Evolutionary conservation across 2,113 vertebrate genomes (phyloP), one percentile per base, ranked within the genome.

Genomic region (Camelus bactrianus): DNA sequence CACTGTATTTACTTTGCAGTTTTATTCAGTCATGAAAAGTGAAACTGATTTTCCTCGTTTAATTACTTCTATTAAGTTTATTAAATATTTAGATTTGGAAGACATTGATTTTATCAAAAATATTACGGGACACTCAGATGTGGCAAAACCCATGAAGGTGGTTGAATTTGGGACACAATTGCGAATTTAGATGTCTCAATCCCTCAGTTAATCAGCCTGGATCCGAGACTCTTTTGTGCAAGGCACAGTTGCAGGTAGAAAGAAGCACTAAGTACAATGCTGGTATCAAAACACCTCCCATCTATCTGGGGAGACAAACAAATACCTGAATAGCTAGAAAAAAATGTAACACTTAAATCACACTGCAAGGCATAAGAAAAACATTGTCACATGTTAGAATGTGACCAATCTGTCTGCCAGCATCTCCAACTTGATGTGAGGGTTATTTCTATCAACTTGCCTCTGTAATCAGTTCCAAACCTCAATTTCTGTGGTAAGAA

Each of bases 401-500:
- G 72, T 95, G 96, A 96, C 76, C 95, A 88, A 94, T 65, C 64
- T 56, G 82, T 86, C 93, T 94, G 38, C 38, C 67, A 86, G 42
- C 16, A 56, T 14, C 46, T 94, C 42, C 46, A 73, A 58, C 7
- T 75, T 93, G 48, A 60, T 65, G 67, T 60, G 10, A 56, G 87
- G 46, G 4, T 89, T 85, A 88, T 54, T 96, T 72, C 58, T 77
- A 64, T 52, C 19, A 67, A 13, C 6, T 6, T 64, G 15, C 2
- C 22, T 75, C 19, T 35, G 12, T 65, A 50, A 62, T 69, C 16
- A 38, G 16, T 91, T 85, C 26, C 30, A 94, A 81, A 67, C 52
- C 42, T 90, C 60, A 64, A 10, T 94, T 91, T 94, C 24, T 58
- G 2, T 89, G 35, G 5, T 72, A 95, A 95, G 28, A 91, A 67